Percentiles rank a stretch among this genome's conserved stretches.
Conservation (phyloP, 2,888 invertebrate genomes). For the Chelonus formosanus region DNA sequence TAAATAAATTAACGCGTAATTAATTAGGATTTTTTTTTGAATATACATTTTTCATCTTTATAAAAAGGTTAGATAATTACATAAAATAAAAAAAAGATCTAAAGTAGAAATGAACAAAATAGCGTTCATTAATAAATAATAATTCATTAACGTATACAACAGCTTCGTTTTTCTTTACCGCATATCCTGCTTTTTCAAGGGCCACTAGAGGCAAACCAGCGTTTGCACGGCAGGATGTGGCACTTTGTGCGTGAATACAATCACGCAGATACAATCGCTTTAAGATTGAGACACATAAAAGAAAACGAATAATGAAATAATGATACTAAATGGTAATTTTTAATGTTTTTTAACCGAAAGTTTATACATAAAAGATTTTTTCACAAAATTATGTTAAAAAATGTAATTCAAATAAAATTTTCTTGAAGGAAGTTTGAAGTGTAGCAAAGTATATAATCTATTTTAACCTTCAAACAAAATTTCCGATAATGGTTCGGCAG, state of each 20-base stretch:
- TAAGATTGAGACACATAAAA: constrained; percentile 12
- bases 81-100: too few relatives aligned
- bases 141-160: not conserved
- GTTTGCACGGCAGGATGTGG: constrained; percentile 17
- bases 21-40: too few relatives aligned
- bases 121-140: not conserved
- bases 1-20: too few relatives aligned
- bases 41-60: too few relatives aligned
- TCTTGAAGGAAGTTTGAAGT: not conserved
- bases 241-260: constrained; percentile 37
- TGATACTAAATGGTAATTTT: not conserved
- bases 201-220: not conserved
- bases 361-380: not conserved
- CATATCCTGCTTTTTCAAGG: constrained; percentile 4
- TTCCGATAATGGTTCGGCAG: not conserved
- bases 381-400: not conserved
- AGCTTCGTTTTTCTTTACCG: not conserved
- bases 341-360: too few relatives aligned
- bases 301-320: not conserved
- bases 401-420: not conserved
- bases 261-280: constrained; percentile 40
- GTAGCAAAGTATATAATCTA: not conserved
- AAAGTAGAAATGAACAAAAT: constrained; percentile 10
- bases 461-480: not conserved
- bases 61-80: too few relatives aligned